A percentile compares a stretch with the other conserved stretches of the same genome.
Conservation (phyloP, 2,888 invertebrate species). For the Deilephila porcellus region DNA sequence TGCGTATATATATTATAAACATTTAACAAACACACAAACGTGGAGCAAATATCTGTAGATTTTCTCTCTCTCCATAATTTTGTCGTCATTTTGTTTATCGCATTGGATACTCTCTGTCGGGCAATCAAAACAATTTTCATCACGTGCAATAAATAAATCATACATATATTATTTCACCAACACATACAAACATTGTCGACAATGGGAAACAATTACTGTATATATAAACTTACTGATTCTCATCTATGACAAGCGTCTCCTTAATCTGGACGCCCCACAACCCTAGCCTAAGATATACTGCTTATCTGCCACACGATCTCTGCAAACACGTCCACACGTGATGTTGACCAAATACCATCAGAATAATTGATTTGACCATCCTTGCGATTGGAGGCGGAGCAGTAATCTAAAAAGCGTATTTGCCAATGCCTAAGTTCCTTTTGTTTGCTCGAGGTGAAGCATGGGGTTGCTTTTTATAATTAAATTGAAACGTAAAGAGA, state of each 20-base stretch:
- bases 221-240: not conserved
- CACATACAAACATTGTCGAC: not conserved
- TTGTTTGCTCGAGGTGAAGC: not conserved
- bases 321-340: slow-evolving; percentile 34
- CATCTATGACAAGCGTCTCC: not conserved
- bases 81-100: too few species aligned
- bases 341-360: slow-evolving; percentile 36
- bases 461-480: not conserved
- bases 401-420: slow-evolving; percentile 7
- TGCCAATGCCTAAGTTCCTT: not conserved
- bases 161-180: too few species aligned
- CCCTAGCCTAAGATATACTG: slow-evolving; percentile 12
- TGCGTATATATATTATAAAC: too few species aligned
- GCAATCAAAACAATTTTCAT: too few species aligned
- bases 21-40: too few species aligned
- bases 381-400: slow-evolving; percentile 22
- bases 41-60: too few species aligned
- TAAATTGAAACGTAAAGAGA: not conserved
- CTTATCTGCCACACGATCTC: slow-evolving; percentile 32
- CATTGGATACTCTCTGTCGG: too few species aligned
- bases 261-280: not conserved
- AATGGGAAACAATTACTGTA: not conserved
- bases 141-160: too few species aligned
- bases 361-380: slow-evolving; percentile 34
- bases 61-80: too few species aligned